Percentiles rank a stretch among this genome's conserved stretches.
phyloP scores from a whole-genome alignment of 2,797 vertebrate species.

The Hyperoplus lanceolatus region DNA sequence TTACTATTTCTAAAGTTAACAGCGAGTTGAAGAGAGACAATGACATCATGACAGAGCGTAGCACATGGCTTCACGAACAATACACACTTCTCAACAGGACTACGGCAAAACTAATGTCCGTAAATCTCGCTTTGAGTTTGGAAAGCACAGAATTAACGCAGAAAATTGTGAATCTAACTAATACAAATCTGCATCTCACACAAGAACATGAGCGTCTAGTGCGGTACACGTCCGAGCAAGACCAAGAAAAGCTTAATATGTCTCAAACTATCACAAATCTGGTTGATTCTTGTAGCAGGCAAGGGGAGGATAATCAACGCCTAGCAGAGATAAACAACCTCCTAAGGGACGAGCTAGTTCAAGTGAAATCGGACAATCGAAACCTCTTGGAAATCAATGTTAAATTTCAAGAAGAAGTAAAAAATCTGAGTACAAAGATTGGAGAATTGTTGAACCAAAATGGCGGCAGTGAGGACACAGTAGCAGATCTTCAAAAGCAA shows the following conservation, averaged over 20 bases:
- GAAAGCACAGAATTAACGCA: slow-evolving; percentile 16
- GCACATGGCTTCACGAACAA: slow-evolving; percentile 14
- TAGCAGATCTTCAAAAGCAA: slow-evolving; percentile 14
- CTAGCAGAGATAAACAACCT: slow-evolving; percentile 14
- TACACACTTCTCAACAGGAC: slow-evolving; percentile 41
- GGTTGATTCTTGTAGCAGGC: neutral
- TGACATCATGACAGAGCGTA: slow-evolving; percentile 17
- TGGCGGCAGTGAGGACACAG: neutral
- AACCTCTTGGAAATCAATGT: slow-evolving; percentile 19
- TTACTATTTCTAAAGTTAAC: slow-evolving; percentile 3
- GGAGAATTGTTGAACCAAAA: neutral
- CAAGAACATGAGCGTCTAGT: slow-evolving; percentile 23
- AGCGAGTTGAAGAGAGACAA: slow-evolving; percentile 29
- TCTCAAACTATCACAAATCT: slow-evolving; percentile 28
- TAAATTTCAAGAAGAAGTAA: slow-evolving; percentile 6
- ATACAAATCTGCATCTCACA: slow-evolving; percentile 13
- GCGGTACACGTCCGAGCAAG: neutral
- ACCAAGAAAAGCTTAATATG: slow-evolving; percentile 30
- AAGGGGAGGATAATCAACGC: slow-evolving; percentile 4
- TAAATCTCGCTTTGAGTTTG: slow-evolving; percentile 17
- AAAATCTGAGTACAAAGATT: slow-evolving; percentile 16
- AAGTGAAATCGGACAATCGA: neutral
- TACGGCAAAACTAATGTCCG: neutral
- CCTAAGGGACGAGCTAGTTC: slow-evolving; percentile 31
- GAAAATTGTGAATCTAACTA: slow-evolving; percentile 44